Evolutionary conservation across 2,113 vertebrate genomes (phyloP).

Genomic region (Trachemys scripta): DNA sequence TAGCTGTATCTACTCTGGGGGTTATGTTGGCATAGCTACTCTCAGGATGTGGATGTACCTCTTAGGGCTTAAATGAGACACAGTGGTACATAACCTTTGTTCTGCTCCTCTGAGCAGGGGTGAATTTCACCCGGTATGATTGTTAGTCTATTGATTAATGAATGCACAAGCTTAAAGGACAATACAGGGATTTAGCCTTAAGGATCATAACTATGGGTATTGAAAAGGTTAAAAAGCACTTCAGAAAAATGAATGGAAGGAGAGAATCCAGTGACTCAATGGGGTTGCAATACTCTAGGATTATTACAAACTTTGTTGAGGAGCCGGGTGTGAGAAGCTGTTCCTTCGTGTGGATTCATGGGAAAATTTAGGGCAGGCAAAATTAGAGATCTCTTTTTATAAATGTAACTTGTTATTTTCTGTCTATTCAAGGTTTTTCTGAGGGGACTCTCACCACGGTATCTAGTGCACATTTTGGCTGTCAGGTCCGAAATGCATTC

Average conservation of each 20-base stretch:
- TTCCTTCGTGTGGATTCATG: accelerated
- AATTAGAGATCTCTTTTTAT: background rate
- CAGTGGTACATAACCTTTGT: background rate
- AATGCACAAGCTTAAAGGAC: background rate
- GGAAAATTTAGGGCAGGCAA: background rate
- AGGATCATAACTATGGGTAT: background rate
- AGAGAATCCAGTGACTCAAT: background rate
- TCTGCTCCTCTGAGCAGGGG: background rate
- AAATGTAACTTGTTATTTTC: background rate
- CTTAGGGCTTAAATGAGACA: accelerated
- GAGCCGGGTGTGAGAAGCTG: background rate
- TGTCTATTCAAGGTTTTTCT: background rate
- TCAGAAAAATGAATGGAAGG: background rate
- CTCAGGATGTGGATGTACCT: background rate
- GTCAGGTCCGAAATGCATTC: background rate
- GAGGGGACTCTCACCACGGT: background rate
- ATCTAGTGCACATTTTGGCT: background rate
- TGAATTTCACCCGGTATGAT: background rate
- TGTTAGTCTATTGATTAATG: background rate
- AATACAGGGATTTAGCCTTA: background rate
- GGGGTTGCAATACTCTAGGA: accelerated
- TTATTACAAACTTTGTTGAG: background rate
- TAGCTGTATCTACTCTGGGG: background rate
- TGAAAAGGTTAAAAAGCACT: background rate
- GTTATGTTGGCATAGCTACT: background rate